Base-by-base conservation (phyloP, 1,140 invertebrate genomes). In the Mycetomoellerius zeteki region DNA sequence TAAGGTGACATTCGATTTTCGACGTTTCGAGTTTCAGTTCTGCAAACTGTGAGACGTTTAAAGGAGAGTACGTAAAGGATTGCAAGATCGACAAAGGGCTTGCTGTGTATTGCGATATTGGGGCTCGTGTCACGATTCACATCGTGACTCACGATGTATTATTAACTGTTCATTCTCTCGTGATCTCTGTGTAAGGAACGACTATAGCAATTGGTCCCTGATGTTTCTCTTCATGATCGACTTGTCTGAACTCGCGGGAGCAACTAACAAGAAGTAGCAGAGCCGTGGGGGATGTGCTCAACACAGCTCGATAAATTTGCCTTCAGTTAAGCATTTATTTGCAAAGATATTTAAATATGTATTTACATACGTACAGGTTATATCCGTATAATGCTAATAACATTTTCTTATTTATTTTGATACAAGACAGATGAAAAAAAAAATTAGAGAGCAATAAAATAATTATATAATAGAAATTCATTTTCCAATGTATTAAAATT, bases 131-230 rank as follows among this genome's bases (percentile, higher is more conserved):
- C 89, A 91, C 87, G 90, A 78, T 87, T 91, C 81, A 33, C 65
- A 65, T 90, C 90, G 91, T 91, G 89, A 92, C 77, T 92, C 91
- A 90, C 90, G 89, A 91, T 30, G 85, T 88, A 86, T 92, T 86
- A 92, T 92, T 91, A 91, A 75, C 75, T 73, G 81, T 81, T 87
- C 72, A 33, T 88, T 88, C 72, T 91, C 77, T 91, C 89, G 84
- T 88, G 89, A 82, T 78, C 88, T 77, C 56, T 82, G 84, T 60
- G 52, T 65, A 80, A 69, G 65, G 87, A 89, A 87, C 60, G 12
- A 37, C 80, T 85, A 37, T 37, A 78, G 82, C 77, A 86, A 91
- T 86, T 86, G 84, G 50, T 37, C 56, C 43, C 27, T 33, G 71
- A 62, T 64, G 58, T 47, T 76, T 86, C 69, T 78, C 14, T 37